Percentiles rank a stretch among this genome's conserved stretches.
Evolutionary conservation across 2,797 vertebrate species (phyloP).

Genomic region (Anguilla marmorata): DNA sequence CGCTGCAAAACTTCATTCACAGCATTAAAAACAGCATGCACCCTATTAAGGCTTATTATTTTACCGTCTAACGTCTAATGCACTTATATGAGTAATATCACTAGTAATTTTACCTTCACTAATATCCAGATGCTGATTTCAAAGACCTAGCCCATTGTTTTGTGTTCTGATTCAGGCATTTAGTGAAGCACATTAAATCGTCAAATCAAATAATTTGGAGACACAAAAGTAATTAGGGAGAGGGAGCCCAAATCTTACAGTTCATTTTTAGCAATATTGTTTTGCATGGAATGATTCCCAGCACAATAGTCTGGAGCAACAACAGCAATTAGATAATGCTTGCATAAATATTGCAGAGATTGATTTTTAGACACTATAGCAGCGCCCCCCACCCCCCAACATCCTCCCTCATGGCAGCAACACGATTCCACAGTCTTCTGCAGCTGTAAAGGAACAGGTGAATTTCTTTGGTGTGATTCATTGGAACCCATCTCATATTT

Average conservation of each 20-base stretch:
- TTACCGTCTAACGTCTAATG: background rate
- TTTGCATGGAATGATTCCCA: background rate
- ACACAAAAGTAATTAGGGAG: background rate
- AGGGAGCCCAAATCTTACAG: background rate
- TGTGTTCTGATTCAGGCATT: background rate
- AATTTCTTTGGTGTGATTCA: background rate
- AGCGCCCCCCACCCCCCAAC: no score
- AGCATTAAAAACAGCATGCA: background rate
- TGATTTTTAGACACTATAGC: conserved; percentile 1
- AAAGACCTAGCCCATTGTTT: background rate
- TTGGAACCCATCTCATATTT: background rate
- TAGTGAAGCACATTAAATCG: background rate
- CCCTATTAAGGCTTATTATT: background rate
- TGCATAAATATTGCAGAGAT: conserved; percentile 18
- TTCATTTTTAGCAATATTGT: background rate
- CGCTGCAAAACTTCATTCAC: background rate
- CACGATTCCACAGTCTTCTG: background rate
- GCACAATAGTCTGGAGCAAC: background rate
- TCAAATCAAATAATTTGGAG: background rate
- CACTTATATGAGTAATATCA: no score
- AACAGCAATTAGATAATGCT: conserved; percentile 20
- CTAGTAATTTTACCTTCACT: background rate
- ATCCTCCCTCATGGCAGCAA: background rate
- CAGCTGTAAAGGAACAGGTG: background rate
- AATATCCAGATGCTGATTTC: background rate